These are phyloP conservation scores for Denticeps clupeoides DNA, from an alignment of 2,797 vertebrate genomes.

Conservation along the genomic window DNA sequence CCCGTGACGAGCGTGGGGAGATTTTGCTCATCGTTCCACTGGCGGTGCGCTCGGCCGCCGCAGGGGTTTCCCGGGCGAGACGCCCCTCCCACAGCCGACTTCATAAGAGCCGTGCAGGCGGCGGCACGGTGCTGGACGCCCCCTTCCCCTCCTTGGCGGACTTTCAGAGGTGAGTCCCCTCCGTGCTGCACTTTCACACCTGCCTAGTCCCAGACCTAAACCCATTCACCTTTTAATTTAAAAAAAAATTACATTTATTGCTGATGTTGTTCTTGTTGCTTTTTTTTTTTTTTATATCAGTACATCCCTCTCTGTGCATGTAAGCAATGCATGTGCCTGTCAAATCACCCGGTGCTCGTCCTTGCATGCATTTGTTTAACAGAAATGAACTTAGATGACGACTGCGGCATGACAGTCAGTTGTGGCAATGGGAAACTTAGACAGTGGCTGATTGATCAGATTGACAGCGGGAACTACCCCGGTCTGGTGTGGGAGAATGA, in stretches of 20 bases:
- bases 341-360: constrained; percentile 18
- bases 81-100: too few species aligned
- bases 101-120: too few species aligned
- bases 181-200: too few species aligned
- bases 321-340: constrained; percentile 4
- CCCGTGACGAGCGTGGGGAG: constrained; percentile 24
- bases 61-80: constrained; percentile 64
- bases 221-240: too few species aligned
- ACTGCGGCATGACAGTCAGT: constrained; percentile 74
- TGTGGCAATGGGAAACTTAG: constrained; percentile 94
- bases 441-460: constrained; percentile 98
- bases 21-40: constrained; percentile 43
- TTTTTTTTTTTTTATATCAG: too few species aligned
- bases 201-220: too few species aligned
- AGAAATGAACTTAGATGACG: constrained; percentile 68
- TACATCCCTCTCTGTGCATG: not conserved
- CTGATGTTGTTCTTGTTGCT: too few species aligned
- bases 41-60: constrained; percentile 28
- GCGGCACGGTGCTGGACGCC: too few species aligned
- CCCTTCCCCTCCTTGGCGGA: too few species aligned
- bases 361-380: too few species aligned
- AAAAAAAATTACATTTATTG: too few species aligned
- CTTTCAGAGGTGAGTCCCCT: too few species aligned
- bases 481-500: constrained; percentile 94
- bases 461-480: constrained; percentile 82